These are phyloP conservation scores for Macrosoma leucophasiata DNA, from an alignment of 2,888 invertebrate species.

Conservation along the genomic window DNA sequence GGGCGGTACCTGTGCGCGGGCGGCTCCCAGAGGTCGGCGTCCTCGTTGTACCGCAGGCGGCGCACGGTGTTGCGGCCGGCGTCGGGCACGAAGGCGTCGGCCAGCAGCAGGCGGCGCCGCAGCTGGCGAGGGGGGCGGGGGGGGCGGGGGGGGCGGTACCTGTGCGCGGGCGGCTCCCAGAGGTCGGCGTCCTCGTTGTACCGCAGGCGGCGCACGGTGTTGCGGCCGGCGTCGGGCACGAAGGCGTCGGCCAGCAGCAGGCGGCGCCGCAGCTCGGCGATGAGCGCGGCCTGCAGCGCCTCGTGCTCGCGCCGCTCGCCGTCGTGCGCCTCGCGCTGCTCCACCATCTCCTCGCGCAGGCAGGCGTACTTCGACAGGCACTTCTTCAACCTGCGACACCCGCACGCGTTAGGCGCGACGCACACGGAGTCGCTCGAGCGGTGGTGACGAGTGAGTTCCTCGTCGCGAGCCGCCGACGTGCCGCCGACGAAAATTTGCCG, in stretches of 20 bases:
- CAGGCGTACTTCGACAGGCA: slow-evolving; percentile 88
- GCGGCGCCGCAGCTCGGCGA: slow-evolving; percentile 79
- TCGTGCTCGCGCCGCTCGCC: slow-evolving; percentile 94
- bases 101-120: slow-evolving; percentile 85
- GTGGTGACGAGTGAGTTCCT: too few species aligned
- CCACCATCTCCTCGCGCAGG: slow-evolving; percentile 65
- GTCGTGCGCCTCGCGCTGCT: slow-evolving; percentile 86
- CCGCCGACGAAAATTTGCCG: too few species aligned
- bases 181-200: slow-evolving; percentile 54
- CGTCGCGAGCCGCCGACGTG: too few species aligned
- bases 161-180: slow-evolving; percentile 46
- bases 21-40: slow-evolving; percentile 50
- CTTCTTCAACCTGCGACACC: slow-evolving; percentile 85
- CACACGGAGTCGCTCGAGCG: neutral
- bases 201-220: slow-evolving; percentile 38
- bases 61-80: slow-evolving; percentile 42
- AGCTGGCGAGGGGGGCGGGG: slow-evolving; percentile 84
- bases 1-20: slow-evolving; percentile 32
- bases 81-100: slow-evolving; percentile 90
- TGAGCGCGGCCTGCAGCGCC: slow-evolving; percentile 86
- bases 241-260: slow-evolving; percentile 92
- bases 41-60: slow-evolving; percentile 48
- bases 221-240: slow-evolving; percentile 77
- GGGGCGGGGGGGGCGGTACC: slow-evolving; percentile 14
- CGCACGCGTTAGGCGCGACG: neutral